Base-by-base conservation (phyloP, 1,140 invertebrate species). In the Drosophila ficusphila region DNA sequence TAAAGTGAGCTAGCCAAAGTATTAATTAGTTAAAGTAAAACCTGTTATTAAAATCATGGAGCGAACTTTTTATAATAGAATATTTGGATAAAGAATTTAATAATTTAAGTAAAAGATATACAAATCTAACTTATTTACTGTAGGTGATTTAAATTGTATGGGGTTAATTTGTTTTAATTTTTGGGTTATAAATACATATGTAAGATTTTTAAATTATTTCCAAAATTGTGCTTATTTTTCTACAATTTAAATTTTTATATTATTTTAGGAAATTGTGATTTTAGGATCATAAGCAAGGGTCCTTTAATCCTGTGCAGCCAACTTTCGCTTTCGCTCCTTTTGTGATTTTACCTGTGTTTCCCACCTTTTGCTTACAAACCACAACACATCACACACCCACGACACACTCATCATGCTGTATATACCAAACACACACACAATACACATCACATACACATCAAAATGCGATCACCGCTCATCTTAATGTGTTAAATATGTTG, bases 401-500 rank as follows among this genome's bases (percentile, higher is more conserved):
- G 1, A 27, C 29, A 21, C 41, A 21, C 16, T 46, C 51, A 53
- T 25, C 31, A 6, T 8, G 8, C 5, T 33, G 11, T 21, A 33
- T 16, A 46, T 46, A 46, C 19, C 18, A 31, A 9, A 23, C 39
- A 42, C 16, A 23, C 3, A 46, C 3, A 21, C 18, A 34, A 19
- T 2, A 19, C 31, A 51, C 19, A 36, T 21, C n/a, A n/a, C n/a
- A n/a, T n/a, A n/a, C n/a, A n/a, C n/a, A n/a, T 14, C 29, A 0
- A 14, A 36, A 14, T 46, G 42, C 42, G 23, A 46, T 27, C 23
- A 46, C 42, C 25, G 12, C 42, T 46, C 58, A 68, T 46, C 18
- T 53, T 47, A 54, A 68, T 44, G 47, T 67, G 18, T 53, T 67
- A 44, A 19, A 68, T 31, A 46, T 47, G 39, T 54, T 68, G 33